Base-by-base conservation (phyloP, 2,888 invertebrate species). In the Prenolepis imparis region DNA sequence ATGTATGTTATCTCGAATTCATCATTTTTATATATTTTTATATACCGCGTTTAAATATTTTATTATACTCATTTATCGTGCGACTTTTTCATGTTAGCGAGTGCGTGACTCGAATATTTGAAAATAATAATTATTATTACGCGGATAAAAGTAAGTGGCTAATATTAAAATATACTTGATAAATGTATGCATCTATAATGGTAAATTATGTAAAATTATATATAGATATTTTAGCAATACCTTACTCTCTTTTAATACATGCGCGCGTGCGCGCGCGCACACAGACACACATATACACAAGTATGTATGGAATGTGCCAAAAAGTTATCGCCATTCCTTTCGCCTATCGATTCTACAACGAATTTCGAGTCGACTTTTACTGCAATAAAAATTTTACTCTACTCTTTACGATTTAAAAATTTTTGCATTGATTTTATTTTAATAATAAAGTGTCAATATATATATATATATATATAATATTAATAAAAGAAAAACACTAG, bases 11-110 rank as follows among this genome's bases (percentile, higher is more conserved):
- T 84, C 32, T 77, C 48, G 66, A 84, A 84, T 88, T 84, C 64
- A 59, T 87, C 84, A 88, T 87, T 89, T 89, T 88, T 89, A 90
- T 88, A 87, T 74, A 84, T 86, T 87, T 90, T 83, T 90, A 84
- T 75, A 88, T 77, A 84, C 74, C 83, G 63, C 75, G 81, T 59
- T 36, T 82, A 84, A 52, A 61, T 39, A 11, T 80, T 80, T 80
- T 84, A 83, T 85, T 82, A 55, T 68, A 84, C 74, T 90, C 83
- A 82, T 82, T 87, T 86, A 78, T 66, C 32, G 44, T 24, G 41
- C 28, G 41, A 68, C 36, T 12, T 83, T 83, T 83, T 83, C 44
- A 83, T 28, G 74, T 73, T 70, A 41, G 21, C 52, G 74, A 81
- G 61, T 52, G 3, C 52, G 52, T 84, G 57, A 81, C 36, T 80